A percentile compares a stretch with the other conserved stretches of the same genome.
Conservation (phyloP, 2,797 vertebrate genomes). For the Pipistrellus pygmaeus region DNA sequence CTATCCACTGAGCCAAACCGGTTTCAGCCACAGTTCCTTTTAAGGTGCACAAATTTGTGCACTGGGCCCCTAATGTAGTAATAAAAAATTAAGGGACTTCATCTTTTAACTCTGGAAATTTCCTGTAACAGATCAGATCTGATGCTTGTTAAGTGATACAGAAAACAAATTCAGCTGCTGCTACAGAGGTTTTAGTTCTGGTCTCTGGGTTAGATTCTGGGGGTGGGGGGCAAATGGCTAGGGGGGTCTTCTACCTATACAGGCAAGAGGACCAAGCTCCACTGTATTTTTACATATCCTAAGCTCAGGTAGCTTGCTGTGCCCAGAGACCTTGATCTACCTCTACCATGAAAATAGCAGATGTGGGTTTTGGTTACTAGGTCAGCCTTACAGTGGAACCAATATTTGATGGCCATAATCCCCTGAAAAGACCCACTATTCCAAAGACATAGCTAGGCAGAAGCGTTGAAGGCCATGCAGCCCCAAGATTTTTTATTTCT, state of each 20-base stretch:
- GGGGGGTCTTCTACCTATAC: not conserved
- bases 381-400: not conserved
- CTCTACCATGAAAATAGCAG: not conserved
- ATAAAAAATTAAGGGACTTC: not conserved
- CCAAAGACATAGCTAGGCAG: not conserved
- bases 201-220: not conserved
- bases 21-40: no score
- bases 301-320: not conserved
- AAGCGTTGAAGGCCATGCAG: not conserved
- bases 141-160: not conserved
- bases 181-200: not conserved
- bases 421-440: not conserved
- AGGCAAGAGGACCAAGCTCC: not conserved
- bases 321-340: not conserved
- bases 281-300: not conserved
- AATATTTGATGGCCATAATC: not conserved
- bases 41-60: no score
- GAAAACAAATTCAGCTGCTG: not conserved
- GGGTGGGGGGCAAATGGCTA: not conserved
- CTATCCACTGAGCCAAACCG: no score
- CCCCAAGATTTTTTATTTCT: not conserved
- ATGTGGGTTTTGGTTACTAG: not conserved
- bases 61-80: not conserved
- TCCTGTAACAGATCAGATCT: not conserved
- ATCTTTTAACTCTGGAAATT: not conserved